Evolutionary conservation across 2,888 invertebrate genomes (phyloP).

Genomic region (Pyrocoelia pectoralis): DNA sequence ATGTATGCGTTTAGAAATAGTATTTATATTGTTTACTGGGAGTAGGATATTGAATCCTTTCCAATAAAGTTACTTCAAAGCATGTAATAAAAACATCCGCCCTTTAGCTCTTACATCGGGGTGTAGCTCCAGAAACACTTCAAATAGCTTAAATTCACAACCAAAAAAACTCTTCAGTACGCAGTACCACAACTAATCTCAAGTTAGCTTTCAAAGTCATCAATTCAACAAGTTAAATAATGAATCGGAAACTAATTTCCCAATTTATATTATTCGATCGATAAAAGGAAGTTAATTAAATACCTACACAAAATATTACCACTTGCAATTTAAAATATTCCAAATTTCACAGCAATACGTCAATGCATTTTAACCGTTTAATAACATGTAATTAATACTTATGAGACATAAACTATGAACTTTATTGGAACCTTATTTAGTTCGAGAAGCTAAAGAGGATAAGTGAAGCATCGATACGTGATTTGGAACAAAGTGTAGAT

Average conservation of each 20-base stretch:
- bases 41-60: constrained; percentile 8
- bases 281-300: no score
- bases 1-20: background rate
- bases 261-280: background rate
- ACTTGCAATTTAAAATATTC: no score
- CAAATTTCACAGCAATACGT: no score
- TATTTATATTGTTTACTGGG: constrained; percentile 7
- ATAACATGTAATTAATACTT: no score
- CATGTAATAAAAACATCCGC: constrained; percentile 9
- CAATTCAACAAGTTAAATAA: constrained; percentile 1
- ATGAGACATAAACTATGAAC: no score
- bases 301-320: no score
- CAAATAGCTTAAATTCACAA: background rate
- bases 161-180: background rate
- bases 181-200: background rate
- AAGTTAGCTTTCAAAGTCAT: background rate
- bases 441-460: no score
- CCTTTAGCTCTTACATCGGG: constrained; percentile 3
- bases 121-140: constrained; percentile 1
- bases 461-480: no score
- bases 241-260: background rate
- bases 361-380: no score
- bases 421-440: no score
- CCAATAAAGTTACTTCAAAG: constrained; percentile 6
- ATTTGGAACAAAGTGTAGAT: no score